phyloP scores from a whole-genome alignment of 2,797 vertebrate species.

The Coregonus ussuriensis region DNA sequence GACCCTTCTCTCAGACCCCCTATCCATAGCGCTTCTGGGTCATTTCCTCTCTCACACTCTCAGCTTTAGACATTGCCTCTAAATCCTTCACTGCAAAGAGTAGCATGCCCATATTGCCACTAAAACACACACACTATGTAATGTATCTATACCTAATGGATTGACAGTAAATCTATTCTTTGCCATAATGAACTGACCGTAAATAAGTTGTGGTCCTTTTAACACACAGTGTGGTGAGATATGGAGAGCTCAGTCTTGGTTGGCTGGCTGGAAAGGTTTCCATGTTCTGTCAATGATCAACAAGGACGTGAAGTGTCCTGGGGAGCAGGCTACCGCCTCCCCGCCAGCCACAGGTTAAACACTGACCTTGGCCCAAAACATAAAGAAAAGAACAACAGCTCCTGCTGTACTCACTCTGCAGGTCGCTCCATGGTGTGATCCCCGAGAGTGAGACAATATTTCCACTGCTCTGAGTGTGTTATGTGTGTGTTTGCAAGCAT shows the following conservation, averaged over 20 bases:
- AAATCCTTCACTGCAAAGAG: background rate
- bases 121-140: conserved; percentile 3
- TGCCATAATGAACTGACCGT: conserved; percentile 32
- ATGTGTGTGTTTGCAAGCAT: conserved; percentile 19
- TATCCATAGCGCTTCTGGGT: background rate
- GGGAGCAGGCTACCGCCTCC: conserved; percentile 18
- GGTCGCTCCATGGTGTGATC: conserved; percentile 51
- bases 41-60: background rate
- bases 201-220: conserved; percentile 34
- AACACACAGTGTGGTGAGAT: background rate
- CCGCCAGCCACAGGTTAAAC: conserved; percentile 36
- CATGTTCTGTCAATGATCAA: conserved; percentile 53
- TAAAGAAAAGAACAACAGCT: conserved; percentile 55
- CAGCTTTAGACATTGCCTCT: background rate
- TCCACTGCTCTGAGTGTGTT: conserved; percentile 37
- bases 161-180: conserved; percentile 25
- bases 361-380: conserved; percentile 51
- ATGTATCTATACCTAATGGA: conserved; percentile 24
- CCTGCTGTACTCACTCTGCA: conserved; percentile 56
- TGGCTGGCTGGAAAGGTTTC: conserved; percentile 28
- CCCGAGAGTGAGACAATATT: conserved; percentile 55
- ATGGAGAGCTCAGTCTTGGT: background rate
- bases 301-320: conserved; percentile 40
- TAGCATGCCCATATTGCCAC: background rate
- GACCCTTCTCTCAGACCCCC: background rate